Base-by-base conservation (phyloP, 2,113 vertebrate species). In the Talpa occidentalis region DNA sequence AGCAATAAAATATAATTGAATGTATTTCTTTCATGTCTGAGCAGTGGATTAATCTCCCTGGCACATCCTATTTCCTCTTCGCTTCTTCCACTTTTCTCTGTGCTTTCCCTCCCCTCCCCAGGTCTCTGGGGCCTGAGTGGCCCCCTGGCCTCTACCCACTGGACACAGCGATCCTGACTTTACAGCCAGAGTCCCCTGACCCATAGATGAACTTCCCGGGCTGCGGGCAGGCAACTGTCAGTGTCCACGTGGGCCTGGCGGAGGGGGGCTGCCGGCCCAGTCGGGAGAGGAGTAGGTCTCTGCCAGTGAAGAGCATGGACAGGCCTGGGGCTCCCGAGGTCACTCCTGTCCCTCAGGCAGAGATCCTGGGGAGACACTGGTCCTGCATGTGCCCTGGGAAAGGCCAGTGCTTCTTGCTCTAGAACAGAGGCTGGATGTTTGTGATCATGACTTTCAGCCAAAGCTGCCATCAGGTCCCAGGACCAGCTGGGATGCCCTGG, bases 1-100 rank as follows among this genome's bases (percentile, higher is more conserved):
- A 1, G 81, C 82, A 93, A 93, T 92, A 89, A 96, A 97, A 97
- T 95, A 97, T 97, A 97, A 97, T 96, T 94, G 89, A 97, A 94
- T 64, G 9, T 76, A 60, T 94, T 97, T 97, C 92, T 96, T 76
- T 76, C 9, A n/a, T 69, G 67, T 96, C 95, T 91, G 94, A 93
- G 95, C 56, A 10, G 72, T 2, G 67, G 88, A 95, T 92, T 94
- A 83, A 80, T 96, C 81, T 64, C 66, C 28, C 66, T 92, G 59
- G 67, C 19, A 49, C 92, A 79, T 69, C 35, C 66, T 40, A 3
- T 91, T 93, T 92, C 73, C 62, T 74, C 81, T 91, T 76, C 19
- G 5, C 56, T 83, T 91, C 70, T 49, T 88, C 86, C 56, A 40
- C 64, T 67, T 94, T 95, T 52, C 85, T 32, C 82, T 86, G 95